phyloP scores from a whole-genome alignment of 2,113 vertebrate genomes.

The Crypturellus undulatus region DNA sequence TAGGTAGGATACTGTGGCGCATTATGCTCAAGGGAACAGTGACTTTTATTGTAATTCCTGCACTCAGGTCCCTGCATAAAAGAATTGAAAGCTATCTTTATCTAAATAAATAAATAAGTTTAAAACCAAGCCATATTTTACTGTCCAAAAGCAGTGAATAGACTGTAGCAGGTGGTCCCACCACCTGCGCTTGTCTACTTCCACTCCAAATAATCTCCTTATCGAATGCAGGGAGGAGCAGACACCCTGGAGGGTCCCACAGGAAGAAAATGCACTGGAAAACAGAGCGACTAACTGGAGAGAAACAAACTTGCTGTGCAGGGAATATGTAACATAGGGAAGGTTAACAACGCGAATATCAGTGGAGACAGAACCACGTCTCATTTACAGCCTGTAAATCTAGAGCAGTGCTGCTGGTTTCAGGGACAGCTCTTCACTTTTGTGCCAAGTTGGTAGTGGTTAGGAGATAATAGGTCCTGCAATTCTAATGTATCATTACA shows the following conservation, averaged over 20 bases:
- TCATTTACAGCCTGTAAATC: neutral
- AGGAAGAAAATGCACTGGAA: conserved; percentile 1
- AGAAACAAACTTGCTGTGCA: neutral
- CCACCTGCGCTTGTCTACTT: conserved; percentile 53
- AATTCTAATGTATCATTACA: neutral
- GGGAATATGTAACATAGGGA: neutral
- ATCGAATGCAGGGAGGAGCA: conserved; percentile 32
- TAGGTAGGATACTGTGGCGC: neutral
- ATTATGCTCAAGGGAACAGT: neutral
- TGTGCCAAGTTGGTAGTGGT: neutral
- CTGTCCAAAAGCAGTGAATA: conserved; percentile 16
- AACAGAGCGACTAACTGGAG: neutral
- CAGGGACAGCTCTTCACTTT: neutral
- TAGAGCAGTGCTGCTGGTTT: neutral
- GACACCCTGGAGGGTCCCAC: conserved; percentile 17
- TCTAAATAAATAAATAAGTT: neutral
- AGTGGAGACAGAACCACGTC: neutral
- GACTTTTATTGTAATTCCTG: neutral
- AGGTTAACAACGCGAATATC: neutral
- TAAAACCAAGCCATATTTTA: neutral
- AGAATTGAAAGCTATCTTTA: neutral
- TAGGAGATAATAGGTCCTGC: neutral
- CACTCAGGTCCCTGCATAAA: neutral
- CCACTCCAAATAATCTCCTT: conserved; percentile 41
- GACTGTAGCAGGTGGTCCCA: conserved; percentile 44